Percentiles rank a stretch among this genome's conserved stretches.
phyloP scores from a whole-genome alignment of 2,113 vertebrate genomes.

The Gallinago jamesoni region DNA sequence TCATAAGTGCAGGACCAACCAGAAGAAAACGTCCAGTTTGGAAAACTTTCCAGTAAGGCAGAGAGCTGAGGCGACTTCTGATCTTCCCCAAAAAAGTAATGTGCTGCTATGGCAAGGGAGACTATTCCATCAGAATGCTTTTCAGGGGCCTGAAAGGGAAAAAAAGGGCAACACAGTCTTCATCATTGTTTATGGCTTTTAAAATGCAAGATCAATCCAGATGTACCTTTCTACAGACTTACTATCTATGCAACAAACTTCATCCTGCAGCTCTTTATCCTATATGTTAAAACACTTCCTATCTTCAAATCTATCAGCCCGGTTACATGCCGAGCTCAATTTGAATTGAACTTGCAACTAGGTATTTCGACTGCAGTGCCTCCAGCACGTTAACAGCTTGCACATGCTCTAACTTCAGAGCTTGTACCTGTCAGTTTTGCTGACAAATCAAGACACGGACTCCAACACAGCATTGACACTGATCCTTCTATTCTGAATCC shows the following conservation, averaged over 20 bases:
- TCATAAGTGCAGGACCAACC: slow-evolving; percentile 93
- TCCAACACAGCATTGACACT: neutral
- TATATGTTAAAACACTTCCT: neutral
- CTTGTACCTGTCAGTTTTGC: neutral
- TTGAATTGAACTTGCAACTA: neutral
- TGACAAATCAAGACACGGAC: neutral
- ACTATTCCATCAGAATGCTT: slow-evolving; percentile 78
- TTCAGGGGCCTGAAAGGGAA: slow-evolving; percentile 70
- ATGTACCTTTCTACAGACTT: neutral
- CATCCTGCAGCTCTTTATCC: neutral
- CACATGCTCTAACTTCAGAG: rapidly evolving
- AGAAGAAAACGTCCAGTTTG: slow-evolving; percentile 88
- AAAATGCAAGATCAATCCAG: neutral
- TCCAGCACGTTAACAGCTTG: neutral
- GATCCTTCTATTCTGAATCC: neutral
- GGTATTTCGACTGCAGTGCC: neutral
- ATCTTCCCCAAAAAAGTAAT: slow-evolving; percentile 89
- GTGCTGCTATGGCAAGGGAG: slow-evolving; percentile 86
- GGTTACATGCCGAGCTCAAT: rapidly evolving
- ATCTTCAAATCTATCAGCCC: neutral
- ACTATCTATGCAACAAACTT: neutral
- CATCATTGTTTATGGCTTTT: neutral
- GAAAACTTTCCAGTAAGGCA: slow-evolving; percentile 80
- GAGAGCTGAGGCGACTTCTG: slow-evolving; percentile 81
- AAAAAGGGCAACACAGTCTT: neutral